Base-by-base conservation (phyloP, 2,113 vertebrate genomes). In the Crocuta crocuta region DNA sequence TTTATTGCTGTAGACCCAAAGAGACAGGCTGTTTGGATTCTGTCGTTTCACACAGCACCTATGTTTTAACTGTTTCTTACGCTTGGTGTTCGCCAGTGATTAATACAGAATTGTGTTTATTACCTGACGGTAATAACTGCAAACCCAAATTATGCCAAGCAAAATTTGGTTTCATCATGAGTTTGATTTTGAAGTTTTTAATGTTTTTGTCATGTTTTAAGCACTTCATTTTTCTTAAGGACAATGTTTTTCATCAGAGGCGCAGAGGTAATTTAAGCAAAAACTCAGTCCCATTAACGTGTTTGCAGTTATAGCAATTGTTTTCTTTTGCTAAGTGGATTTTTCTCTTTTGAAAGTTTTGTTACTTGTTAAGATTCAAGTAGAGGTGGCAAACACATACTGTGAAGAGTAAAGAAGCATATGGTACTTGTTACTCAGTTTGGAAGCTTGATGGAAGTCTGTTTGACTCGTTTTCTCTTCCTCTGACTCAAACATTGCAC, bases 101-200 rank as follows among this genome's bases (percentile, higher is more conserved):
- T 81, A 48, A n/a, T 23, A 58, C 0, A 1, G 13, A 78, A 48
- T 65, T 19, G 5, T 65, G 45, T 82, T 96, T 26, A 39, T 83
- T 95, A 76, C 26, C 61, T 71, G 82, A 71, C 5, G 45, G 43
- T 55, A 68, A 68, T 26, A 35, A 48, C 26, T 81, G 74, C 26
- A 80, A 84, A 87, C 39, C 48, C 63, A 31, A 71, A 92, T 78
- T 76, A 88, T 43, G 74, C 24, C 65, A 89, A 33, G 45, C 35
- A 33, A 83, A 88, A 89, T 94, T 73, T 78, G 91, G 73, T 85
- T 94, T 89, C 39, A 61, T 96, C 21, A 5, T 16, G 80, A 85
- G 61, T 94, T 97, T 97, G 96, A 92, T 79, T 97, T 92, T 63
- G 45, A 91, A 53, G 39, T 79, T 81, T 93, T 92, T 23, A 84